Evolutionary conservation across 2,888 invertebrate genomes (phyloP), one percentile per base, ranked within the genome.

Genomic region (Oscheius sp.): DNA sequence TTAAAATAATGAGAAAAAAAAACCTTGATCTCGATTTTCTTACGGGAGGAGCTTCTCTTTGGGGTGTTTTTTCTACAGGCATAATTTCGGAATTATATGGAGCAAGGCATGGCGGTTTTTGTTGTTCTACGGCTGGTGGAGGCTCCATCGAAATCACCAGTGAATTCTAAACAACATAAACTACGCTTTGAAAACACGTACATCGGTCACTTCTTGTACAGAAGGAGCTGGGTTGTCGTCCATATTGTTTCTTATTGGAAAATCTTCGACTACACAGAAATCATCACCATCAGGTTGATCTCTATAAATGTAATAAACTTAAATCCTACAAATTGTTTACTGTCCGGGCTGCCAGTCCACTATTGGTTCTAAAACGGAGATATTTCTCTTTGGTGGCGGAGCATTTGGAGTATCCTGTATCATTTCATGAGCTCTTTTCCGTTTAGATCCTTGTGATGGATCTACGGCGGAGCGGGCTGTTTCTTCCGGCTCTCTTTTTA

Each of bases 351-450:
- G 49, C 66, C 66, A 66, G 12, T 52, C 66, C 3, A 66, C 52
- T 27, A 52, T 29, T 25, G 35, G 64, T 23, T 49, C 52, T 27
- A 52, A 18, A n/a, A 49, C n/a, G 5, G 49, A 29, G 1, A 16
- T 35, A 61, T 61, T 49, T 27, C 52, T 23, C 21, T 66, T 66
- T 16, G n/a, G 27, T 27, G 52, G 23, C 3, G 46, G 27, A 12
- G 52, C 25, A 9, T 13, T 18, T 9, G 66, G 64, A 12, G 64
- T 49, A 52, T 66, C 66, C 0, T 5, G 23, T n/a, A 66, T 29
- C 66, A 66, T 49, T 21, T 66, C 66, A 29, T 66, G 66, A 12
- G 35, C 49, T 18, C 66, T 3, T 66, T 66, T 66, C 9, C 66
- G 49, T 35, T 27, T 43, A 9, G 2, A 18, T 16, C 55, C 55